Conservation (phyloP, 2,113 vertebrate species). For the Bubo scandiacus region DNA sequence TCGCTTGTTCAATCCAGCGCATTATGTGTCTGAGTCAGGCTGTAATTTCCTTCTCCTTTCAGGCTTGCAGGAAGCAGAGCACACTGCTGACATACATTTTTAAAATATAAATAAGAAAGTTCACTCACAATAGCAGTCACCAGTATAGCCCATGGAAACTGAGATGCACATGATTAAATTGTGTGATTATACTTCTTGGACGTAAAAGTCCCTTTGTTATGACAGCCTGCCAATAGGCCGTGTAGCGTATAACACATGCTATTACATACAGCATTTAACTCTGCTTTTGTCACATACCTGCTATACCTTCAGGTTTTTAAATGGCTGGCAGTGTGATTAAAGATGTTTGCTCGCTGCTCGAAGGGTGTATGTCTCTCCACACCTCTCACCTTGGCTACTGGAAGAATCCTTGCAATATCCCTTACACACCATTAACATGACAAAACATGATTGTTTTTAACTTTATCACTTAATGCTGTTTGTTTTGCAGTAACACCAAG, state of each 20-base stretch:
- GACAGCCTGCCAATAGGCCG: not conserved
- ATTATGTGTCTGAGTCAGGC: not conserved
- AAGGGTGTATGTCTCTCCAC: not conserved
- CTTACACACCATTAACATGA: not conserved
- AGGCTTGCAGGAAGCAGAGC: not conserved
- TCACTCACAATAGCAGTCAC: not conserved
- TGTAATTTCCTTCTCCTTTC: conserved; percentile 10
- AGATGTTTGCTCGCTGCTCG: not conserved
- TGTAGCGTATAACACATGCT: not conserved
- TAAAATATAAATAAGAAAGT: not conserved
- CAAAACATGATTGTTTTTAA: not conserved
- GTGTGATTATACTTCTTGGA: not conserved
- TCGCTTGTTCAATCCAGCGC: not conserved
- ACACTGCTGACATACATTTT: not conserved
- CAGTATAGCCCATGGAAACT: not conserved
- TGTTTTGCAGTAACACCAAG: not conserved
- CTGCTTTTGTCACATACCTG: not conserved
- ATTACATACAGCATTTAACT: not conserved
- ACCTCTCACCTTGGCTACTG: not conserved
- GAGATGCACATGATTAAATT: not conserved
- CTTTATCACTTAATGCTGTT: not conserved
- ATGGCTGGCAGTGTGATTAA: not conserved
- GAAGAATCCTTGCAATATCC: not conserved
- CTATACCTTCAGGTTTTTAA: not conserved
- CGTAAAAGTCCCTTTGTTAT: not conserved